These are phyloP conservation scores for Halocynthia roretzi DNA, from an alignment of 23 tunicate genomes.

Conservation along the genomic window DNA sequence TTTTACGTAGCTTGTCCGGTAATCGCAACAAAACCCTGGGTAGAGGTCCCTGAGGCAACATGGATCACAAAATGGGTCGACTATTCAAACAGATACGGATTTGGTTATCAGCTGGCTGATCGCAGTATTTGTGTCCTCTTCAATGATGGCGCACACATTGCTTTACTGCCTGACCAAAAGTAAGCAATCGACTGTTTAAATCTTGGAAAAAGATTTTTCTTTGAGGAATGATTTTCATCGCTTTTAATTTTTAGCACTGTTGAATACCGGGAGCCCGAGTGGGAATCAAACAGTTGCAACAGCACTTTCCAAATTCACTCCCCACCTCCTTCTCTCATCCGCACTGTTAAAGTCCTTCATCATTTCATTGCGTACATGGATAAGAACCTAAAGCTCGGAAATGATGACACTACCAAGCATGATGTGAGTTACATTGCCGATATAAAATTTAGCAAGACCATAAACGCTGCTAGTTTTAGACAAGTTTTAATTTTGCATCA, in stretches of 20 bases:
- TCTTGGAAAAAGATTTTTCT: background rate
- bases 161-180: conserved; percentile 65
- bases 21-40: too few species aligned
- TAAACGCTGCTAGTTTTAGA: background rate
- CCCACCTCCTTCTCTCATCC: conserved; percentile 41
- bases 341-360: conserved; percentile 38
- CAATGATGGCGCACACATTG: conserved; percentile 86
- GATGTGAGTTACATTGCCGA: conserved; percentile 1
- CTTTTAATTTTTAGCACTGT: conserved; percentile 10
- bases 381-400: conserved; percentile 36
- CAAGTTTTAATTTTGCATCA: conserved; percentile 13
- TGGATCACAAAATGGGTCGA: conserved; percentile 99
- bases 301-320: conserved; percentile 13
- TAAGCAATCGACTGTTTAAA: conserved; percentile 12
- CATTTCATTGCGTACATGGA: conserved; percentile 75
- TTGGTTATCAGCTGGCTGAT: conserved; percentile 90
- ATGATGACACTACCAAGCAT: background rate
- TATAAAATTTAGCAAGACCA: too few species aligned
- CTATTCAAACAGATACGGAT: conserved; percentile 94
- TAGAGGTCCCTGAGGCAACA: conserved; percentile 1
- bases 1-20: too few species aligned
- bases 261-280: conserved; percentile 6
- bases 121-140: conserved; percentile 83
- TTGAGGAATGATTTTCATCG: background rate
- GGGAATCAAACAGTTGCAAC: background rate